Percentiles rank a stretch among this genome's conserved stretches.
Evolutionary conservation across 2,113 vertebrate species (phyloP).

Genomic region (Psophia crepitans): DNA sequence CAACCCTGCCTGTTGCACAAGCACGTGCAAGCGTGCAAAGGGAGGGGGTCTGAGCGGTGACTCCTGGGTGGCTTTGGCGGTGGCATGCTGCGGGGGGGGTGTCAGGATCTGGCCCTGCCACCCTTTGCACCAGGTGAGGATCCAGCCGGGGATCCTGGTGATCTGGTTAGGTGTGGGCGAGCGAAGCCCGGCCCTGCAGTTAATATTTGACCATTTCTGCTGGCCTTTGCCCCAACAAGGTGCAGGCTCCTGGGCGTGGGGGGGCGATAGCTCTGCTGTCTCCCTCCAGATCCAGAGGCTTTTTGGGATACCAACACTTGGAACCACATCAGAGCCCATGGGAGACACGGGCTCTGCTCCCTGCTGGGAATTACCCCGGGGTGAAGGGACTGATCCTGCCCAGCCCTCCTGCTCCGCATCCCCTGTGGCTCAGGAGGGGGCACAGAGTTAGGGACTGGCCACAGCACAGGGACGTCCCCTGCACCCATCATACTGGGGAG

Average conservation of each 20-base stretch:
- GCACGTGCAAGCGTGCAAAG: rapidly evolving
- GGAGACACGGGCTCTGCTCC: neutral
- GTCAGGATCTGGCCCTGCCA: neutral
- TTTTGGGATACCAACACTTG: neutral
- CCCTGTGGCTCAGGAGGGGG: neutral
- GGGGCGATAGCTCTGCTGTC: rapidly evolving
- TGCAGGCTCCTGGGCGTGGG: rapidly evolving
- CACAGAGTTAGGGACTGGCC: neutral
- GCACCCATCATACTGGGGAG: rapidly evolving
- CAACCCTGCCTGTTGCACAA: neutral
- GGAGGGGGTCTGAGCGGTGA: neutral
- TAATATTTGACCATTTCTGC: neutral
- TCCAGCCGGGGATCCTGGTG: neutral
- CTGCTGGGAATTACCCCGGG: rapidly evolving
- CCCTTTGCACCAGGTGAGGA: neutral
- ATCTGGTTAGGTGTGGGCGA: rapidly evolving
- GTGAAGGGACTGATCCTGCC: neutral
- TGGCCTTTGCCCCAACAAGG: neutral
- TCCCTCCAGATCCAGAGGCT: too few species aligned
- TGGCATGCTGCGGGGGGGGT: too few species aligned
- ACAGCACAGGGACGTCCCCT: rapidly evolving
- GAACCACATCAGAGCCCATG: rapidly evolving
- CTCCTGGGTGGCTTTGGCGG: neutral
- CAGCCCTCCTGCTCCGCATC: neutral
- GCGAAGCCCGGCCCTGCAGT: neutral